These are phyloP conservation scores for Halictus quadricinctus DNA, from an alignment of 2,888 invertebrate species.

Conservation along the genomic window DNA sequence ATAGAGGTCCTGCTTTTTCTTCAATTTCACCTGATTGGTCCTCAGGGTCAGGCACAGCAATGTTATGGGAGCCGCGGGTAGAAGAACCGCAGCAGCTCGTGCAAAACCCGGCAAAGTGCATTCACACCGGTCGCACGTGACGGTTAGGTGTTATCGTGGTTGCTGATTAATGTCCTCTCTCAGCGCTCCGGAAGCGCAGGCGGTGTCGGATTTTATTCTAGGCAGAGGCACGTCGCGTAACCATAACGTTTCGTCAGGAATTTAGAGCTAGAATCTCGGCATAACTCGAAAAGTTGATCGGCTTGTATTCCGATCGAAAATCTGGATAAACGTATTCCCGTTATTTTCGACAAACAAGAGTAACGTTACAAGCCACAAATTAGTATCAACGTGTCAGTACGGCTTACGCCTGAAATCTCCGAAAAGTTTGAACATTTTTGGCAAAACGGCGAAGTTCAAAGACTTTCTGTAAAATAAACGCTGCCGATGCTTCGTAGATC, in stretches of 20 bases:
- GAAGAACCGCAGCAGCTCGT: slow-evolving; percentile 17
- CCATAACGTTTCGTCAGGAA: slow-evolving; percentile 49
- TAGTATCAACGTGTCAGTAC: too few relatives aligned
- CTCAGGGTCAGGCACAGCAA: too few relatives aligned
- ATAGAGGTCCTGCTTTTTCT: too few relatives aligned
- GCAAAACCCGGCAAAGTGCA: slow-evolving; percentile 38
- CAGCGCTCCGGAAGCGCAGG: slow-evolving; percentile 63
- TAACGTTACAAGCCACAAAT: too few relatives aligned
- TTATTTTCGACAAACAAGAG: too few relatives aligned
- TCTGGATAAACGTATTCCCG: too few relatives aligned
- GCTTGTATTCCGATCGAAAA: not conserved
- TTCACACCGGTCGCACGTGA: slow-evolving; percentile 63
- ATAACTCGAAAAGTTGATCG: not conserved
- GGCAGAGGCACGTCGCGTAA: slow-evolving; percentile 50
- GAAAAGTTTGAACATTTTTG: too few relatives aligned
- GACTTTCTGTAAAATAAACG: not conserved
- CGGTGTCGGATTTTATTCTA: slow-evolving; percentile 67
- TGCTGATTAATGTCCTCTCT: slow-evolving; percentile 61
- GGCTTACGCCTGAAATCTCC: too few relatives aligned
- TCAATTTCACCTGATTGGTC: too few relatives aligned
- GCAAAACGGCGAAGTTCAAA: not conserved
- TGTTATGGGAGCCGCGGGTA: not conserved
- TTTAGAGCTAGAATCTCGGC: slow-evolving; percentile 39
- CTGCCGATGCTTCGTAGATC: not conserved
- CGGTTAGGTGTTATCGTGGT: slow-evolving; percentile 50